Evolutionary conservation across 92 coral and sea anemone genomes (phyloP).

Genomic region (Diadumene lineata): DNA sequence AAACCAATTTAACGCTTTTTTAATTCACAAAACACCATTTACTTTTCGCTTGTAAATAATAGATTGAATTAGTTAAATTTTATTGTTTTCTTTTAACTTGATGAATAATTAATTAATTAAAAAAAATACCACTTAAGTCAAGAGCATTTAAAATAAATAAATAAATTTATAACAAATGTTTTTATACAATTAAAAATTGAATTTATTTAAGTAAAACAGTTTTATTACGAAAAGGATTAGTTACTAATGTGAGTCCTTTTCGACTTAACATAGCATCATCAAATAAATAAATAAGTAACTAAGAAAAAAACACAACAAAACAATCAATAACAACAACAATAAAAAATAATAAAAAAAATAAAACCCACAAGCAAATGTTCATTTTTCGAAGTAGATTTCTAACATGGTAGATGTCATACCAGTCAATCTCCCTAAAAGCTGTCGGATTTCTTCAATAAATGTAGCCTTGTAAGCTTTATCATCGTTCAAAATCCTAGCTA

Average conservation of each 20-base stretch:
- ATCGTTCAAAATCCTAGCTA: conserved; percentile 76
- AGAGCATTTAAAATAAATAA: not conserved
- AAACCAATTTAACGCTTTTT: not conserved
- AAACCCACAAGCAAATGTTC: conserved; percentile 1
- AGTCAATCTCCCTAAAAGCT: conserved; percentile 73
- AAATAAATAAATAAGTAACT: too few species aligned
- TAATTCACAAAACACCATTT: not conserved
- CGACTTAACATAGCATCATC: too few species aligned
- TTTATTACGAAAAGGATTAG: too few species aligned
- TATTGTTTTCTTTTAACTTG: too few species aligned
- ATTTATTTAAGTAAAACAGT: too few species aligned
- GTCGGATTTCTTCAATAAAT: conserved; percentile 93
- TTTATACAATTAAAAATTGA: not conserved
- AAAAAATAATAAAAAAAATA: too few species aligned
- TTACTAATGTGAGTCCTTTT: too few species aligned
- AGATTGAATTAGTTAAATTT: too few species aligned
- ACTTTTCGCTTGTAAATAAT: not conserved
- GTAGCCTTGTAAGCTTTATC: conserved; percentile 91
- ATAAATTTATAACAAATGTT: not conserved
- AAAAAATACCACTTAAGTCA: not conserved
- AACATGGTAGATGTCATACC: conserved; percentile 86
- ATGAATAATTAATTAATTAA: too few species aligned
- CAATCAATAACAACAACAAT: too few species aligned
- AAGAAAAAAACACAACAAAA: too few species aligned
- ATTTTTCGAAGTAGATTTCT: conserved; percentile 83